Conservation (phyloP, 2,888 invertebrate species). For the Eupithecia vulgata region DNA sequence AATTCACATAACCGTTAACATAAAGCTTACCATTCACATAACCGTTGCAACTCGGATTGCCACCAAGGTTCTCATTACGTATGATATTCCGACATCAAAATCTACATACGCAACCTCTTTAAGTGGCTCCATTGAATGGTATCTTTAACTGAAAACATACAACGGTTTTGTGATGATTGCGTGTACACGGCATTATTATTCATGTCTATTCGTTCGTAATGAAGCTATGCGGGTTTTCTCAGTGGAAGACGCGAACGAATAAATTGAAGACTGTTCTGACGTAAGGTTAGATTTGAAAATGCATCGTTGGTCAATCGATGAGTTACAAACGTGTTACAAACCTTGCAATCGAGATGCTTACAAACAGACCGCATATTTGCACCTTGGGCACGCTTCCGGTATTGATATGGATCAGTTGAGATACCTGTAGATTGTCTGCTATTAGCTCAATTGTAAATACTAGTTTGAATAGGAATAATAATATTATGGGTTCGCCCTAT, state of each 20-base stretch:
- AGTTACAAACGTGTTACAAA: not conserved
- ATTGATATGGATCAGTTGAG: no score
- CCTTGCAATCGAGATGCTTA: no score
- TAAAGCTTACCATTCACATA: slow-evolving; percentile 21
- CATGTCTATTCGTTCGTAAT: not conserved
- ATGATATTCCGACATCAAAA: slow-evolving; percentile 44
- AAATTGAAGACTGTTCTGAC: not conserved
- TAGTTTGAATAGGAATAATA: no score
- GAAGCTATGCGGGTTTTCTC: slow-evolving; percentile 1
- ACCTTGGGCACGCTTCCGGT: no score
- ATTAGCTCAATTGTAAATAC: no score
- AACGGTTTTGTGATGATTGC: slow-evolving; percentile 4
- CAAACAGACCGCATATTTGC: no score
- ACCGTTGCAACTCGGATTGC: slow-evolving; percentile 29
- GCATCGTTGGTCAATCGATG: not conserved
- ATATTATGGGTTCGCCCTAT: no score
- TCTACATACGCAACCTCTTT: slow-evolving; percentile 57
- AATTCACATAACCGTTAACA: slow-evolving; percentile 21
- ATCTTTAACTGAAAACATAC: slow-evolving; percentile 3
- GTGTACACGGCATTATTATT: not conserved
- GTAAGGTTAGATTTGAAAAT: not conserved
- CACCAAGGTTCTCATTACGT: slow-evolving; percentile 27
- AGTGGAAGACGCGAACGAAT: not conserved
- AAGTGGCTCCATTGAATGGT: slow-evolving; percentile 46
- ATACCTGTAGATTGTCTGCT: no score